Conservation (phyloP, 2,113 vertebrate species). For the Sylvia atricapilla region DNA sequence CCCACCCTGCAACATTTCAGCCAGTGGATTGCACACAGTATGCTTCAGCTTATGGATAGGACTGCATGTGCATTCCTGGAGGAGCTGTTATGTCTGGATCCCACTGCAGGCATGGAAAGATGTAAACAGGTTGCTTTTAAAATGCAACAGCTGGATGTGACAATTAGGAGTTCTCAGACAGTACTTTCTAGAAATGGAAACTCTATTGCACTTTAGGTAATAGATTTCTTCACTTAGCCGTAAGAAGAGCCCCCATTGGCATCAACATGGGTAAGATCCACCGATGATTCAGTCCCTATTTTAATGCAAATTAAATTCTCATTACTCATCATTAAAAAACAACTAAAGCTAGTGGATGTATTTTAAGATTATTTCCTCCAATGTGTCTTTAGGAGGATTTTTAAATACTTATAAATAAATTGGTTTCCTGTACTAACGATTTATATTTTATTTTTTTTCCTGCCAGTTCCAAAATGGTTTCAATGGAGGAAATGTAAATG, state of each 20-base stretch:
- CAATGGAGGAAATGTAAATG: conserved; percentile 65
- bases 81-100: neutral
- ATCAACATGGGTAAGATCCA: neutral
- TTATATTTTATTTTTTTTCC: conserved; percentile 26
- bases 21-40: neutral
- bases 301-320: neutral
- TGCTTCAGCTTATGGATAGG: neutral
- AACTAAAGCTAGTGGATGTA: neutral
- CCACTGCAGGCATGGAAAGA: neutral
- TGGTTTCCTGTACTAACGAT: neutral
- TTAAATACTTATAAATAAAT: neutral
- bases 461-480: conserved; percentile 74
- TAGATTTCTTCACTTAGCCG: neutral
- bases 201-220: neutral
- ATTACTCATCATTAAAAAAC: neutral
- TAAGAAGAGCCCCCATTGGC: neutral
- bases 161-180: neutral
- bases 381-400: neutral
- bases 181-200: neutral
- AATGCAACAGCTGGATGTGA: neutral
- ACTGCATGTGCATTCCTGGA: neutral
- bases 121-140: conserved; percentile 16
- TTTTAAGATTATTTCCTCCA: neutral
- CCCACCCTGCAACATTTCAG: neutral
- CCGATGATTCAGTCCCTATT: neutral